These are phyloP conservation scores for Lasius platythorax DNA, from an alignment of 2,888 invertebrate genomes.

Conservation along the genomic window DNA sequence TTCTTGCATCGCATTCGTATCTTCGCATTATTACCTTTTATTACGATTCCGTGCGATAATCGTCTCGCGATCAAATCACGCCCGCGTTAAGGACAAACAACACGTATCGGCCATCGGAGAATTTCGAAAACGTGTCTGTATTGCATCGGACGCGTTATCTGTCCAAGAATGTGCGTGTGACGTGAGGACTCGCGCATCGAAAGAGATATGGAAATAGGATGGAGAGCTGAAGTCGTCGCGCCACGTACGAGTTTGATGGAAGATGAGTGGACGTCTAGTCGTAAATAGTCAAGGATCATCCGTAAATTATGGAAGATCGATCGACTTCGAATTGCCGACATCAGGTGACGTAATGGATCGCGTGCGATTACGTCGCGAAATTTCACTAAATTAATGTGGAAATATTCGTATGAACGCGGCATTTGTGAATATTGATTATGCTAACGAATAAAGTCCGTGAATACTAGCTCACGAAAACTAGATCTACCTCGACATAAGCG, in stretches of 20 bases:
- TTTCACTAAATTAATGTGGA: conserved; percentile 63
- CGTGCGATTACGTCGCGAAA: conserved; percentile 66
- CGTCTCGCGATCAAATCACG: not conserved
- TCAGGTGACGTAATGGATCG: conserved; percentile 71
- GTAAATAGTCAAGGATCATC: conserved; percentile 69
- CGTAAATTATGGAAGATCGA: conserved; percentile 74
- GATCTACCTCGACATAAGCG: conserved; percentile 20
- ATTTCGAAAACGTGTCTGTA: not conserved
- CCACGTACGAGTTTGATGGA: conserved; percentile 63
- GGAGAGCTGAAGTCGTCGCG: conserved; percentile 56
- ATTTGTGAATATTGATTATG: conserved; percentile 40
- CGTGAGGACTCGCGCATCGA: conserved; percentile 66
- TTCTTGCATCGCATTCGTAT: conserved; percentile 62
- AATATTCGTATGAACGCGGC: conserved; percentile 27
- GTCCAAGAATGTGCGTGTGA: conserved; percentile 60
- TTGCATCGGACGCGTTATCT: conserved; percentile 51
- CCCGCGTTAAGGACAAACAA: conserved; percentile 16
- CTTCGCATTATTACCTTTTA: conserved; percentile 55
- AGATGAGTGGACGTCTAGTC: conserved; percentile 72
- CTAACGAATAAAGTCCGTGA: conserved; percentile 41
- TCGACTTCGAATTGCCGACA: conserved; percentile 69
- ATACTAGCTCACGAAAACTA: conserved; percentile 23
- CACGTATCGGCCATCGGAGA: not conserved
- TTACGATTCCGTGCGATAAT: conserved; percentile 21
- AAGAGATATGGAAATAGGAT: conserved; percentile 70